Conservation (phyloP, 2,797 vertebrate species). For the Lacerta viridis region DNA sequence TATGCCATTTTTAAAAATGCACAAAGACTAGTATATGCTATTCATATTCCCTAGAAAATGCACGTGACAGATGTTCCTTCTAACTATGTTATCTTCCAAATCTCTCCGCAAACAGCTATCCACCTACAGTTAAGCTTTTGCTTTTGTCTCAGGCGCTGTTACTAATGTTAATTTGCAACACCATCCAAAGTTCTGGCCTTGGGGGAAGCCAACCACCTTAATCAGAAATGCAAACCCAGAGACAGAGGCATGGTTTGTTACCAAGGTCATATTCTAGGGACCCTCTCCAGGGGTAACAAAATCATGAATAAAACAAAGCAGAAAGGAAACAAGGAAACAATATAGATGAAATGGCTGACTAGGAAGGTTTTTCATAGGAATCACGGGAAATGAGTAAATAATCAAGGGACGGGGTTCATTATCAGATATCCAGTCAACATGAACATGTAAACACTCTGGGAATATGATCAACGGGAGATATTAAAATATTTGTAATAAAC, state of each 20-base stretch:
- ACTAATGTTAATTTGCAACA: slow-evolving; percentile 26
- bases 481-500: neutral
- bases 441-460: neutral
- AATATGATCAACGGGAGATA: neutral
- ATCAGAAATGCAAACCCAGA: slow-evolving; percentile 43
- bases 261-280: slow-evolving; percentile 36
- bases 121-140: neutral
- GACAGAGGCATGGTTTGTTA: slow-evolving; percentile 15
- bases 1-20: neutral
- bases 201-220: slow-evolving; percentile 17
- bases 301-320: slow-evolving; percentile 42
- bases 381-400: slow-evolving; percentile 20
- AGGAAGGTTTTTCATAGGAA: slow-evolving; percentile 4
- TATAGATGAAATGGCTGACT: slow-evolving; percentile 9
- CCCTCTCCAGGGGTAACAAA: neutral
- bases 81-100: neutral
- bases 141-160: slow-evolving; percentile 11
- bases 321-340: neutral
- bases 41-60: slow-evolving; percentile 1
- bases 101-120: neutral
- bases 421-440: neutral
- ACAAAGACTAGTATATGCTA: neutral
- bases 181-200: neutral
- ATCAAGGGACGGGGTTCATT: neutral
- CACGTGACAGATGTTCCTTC: neutral